A percentile compares a stretch with the other conserved stretches of the same genome.
These are phyloP conservation scores for Helicoverpa armigera DNA, from an alignment of 1,140 invertebrate genomes.

Conservation along the genomic window DNA sequence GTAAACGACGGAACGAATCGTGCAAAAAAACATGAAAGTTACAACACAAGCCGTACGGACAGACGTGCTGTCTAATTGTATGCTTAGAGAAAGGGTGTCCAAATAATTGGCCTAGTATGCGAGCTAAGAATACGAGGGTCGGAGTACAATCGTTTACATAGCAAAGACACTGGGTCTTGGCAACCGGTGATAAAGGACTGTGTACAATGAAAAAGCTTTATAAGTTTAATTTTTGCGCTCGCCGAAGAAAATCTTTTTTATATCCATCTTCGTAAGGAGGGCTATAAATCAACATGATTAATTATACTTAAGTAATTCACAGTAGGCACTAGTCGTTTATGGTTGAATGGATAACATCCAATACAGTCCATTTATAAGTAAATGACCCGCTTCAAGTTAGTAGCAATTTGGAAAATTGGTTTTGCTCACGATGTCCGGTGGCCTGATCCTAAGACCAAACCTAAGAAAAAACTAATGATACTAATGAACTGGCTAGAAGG, in stretches of 20 bases:
- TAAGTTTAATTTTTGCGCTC: background rate
- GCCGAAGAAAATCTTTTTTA: too few species aligned
- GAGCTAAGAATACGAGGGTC: slow-evolving; percentile 28
- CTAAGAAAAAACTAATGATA: too few species aligned
- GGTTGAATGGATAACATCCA: too few species aligned
- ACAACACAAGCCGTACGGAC: background rate
- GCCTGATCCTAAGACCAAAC: too few species aligned
- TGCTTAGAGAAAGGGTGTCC: slow-evolving; percentile 39
- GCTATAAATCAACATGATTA: too few species aligned
- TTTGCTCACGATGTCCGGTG: too few species aligned
- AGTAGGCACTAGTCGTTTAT: too few species aligned
- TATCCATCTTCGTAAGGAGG: too few species aligned
- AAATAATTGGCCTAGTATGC: slow-evolving; percentile 37
- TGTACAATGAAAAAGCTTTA: background rate
- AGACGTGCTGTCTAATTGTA: slow-evolving; percentile 25
- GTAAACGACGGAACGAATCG: slow-evolving; percentile 32
- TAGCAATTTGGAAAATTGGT: too few species aligned
- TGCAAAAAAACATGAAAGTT: slow-evolving; percentile 39
- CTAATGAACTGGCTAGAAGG: background rate
- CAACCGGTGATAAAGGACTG: background rate
- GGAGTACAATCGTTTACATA: slow-evolving; percentile 31
- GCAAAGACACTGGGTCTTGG: background rate
- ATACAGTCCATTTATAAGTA: background rate
- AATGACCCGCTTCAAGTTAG: background rate
- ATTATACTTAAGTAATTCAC: too few species aligned